phyloP scores from a whole-genome alignment of 2,113 vertebrate genomes.

The Eleginops maclovinus region DNA sequence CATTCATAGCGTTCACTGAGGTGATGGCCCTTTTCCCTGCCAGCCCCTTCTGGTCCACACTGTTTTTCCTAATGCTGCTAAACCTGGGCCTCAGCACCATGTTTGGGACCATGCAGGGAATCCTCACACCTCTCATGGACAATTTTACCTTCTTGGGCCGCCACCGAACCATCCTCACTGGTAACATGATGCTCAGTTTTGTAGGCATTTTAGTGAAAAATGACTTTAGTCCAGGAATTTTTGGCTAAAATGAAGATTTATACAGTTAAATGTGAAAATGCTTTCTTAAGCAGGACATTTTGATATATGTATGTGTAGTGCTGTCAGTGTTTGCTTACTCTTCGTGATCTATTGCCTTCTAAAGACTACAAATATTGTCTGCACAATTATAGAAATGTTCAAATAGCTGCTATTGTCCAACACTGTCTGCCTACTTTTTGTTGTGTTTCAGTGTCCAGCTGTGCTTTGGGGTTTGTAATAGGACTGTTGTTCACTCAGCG shows the following conservation, averaged over 20 bases:
- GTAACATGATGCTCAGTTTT: slow-evolving; percentile 50
- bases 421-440: background rate
- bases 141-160: slow-evolving; percentile 90
- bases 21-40: slow-evolving; percentile 97
- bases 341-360: background rate
- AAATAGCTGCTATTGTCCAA: background rate
- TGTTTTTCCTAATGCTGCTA: slow-evolving; percentile 99
- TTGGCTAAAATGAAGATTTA: background rate
- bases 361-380: background rate
- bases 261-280: background rate
- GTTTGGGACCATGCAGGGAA: slow-evolving; percentile 99
- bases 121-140: slow-evolving; percentile 97
- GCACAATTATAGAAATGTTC: background rate
- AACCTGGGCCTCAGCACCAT: slow-evolving; percentile 98
- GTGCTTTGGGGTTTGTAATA: slow-evolving; percentile 91
- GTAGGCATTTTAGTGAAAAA: background rate
- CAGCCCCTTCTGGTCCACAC: slow-evolving; percentile 96
- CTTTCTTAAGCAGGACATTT: background rate
- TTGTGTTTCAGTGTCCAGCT: slow-evolving; percentile 87
- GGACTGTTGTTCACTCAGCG: slow-evolving; percentile 97
- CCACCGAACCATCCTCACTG: slow-evolving; percentile 79
- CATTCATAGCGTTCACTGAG: slow-evolving; percentile 98
- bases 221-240: background rate
- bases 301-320: background rate
- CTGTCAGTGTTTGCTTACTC: background rate